Evolutionary conservation across 2,113 vertebrate species (phyloP), one percentile per base, ranked within the genome.

Genomic region (Nansenia antarctica): DNA sequence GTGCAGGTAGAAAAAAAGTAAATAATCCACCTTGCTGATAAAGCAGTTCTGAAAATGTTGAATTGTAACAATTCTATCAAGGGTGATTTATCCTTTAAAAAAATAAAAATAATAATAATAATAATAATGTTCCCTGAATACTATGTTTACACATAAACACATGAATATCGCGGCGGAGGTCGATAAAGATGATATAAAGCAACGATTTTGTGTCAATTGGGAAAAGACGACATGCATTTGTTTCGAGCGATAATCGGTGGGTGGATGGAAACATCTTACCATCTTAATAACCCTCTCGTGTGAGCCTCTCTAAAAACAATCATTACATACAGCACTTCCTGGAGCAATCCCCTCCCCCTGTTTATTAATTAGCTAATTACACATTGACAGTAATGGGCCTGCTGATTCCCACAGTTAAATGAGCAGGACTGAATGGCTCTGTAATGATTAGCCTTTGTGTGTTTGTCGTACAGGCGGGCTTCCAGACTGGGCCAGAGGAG

Each of bases 311-410:
- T 90, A 85, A 89, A 92, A 91, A 90, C 89, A 91, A 93, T 89
- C 81, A 93, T 89, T 91, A 85, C 79, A 78, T 91, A 85, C 79
- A 78, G 62, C 62, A 69, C 83, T 90, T 90, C 78, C 82, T 87
- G 82, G 69, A 85, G 83, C 73, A 79, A 82, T 77, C 73, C 75
- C 78, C 83, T 54, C 76, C 86, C 87, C 80, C 86, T 88, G 89
- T 92, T 92, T 93, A 92, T 92, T 92, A 93, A 93, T 92, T 91
- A 92, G 91, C 91, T 93, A 93, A 93, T 93, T 92, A 93, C 87
- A 92, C 90, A 91, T 88, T 91, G 89, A 90, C 89, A 89, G 88
- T 92, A 91, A 93, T 92, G 89, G 88, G 81, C 80, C 86, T 88
- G 83, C 90, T 92, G 90, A 92, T 91, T 92, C 90, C 83, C 85